Base-by-base conservation (phyloP, 1,140 invertebrate genomes). In the Panagrolaimus sp. region DNA sequence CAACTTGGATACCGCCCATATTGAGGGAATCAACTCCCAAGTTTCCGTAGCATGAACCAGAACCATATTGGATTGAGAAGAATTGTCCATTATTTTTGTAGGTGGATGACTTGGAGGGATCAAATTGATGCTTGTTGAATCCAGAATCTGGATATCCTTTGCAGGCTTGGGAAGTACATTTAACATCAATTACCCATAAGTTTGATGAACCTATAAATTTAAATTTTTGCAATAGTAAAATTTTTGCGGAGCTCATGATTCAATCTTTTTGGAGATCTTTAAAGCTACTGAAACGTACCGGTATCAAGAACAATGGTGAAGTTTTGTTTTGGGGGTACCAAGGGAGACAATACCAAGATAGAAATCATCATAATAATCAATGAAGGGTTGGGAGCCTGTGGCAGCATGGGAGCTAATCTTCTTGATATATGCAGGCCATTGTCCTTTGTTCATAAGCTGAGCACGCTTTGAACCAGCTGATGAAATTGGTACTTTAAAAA, bases 321-420 rank as follows among this genome's bases (percentile, higher is more conserved):
- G 21, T 58, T 43, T 48, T 77, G 76, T 15, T 73, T 12, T 47
- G 76, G 76, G n/a, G 45, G 76, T 77, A 62, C 76, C 76, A 26
- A 77, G 15, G 46, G 74, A 73, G 70, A 77, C 71, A 63, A 77
- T 73, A 55, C 68, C 76, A 28, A 77, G 68, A 69, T 78, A 77
- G 73, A 76, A 78, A 77, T 74, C 69, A 68, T 68, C 67, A 63
- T 68, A 68, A 45, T 68, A 68, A 45, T 68, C 67, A 24, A 68
- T 67, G 44, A 67, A 67, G 5, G 65, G 45, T 43, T 67, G 65
- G 12, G 38, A 43, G 10, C 65, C 65, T 1, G 38, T 52, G 15
- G 38, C 44, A n/a, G 21, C 14, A 43, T 24, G 62, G 14, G 14
- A n/a, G 62, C 2, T 24, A 6, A 67, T 17, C 44, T 65, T 63